These are phyloP conservation scores for Hartigia nigra DNA, from an alignment of 2,888 invertebrate genomes.

Conservation along the genomic window DNA sequence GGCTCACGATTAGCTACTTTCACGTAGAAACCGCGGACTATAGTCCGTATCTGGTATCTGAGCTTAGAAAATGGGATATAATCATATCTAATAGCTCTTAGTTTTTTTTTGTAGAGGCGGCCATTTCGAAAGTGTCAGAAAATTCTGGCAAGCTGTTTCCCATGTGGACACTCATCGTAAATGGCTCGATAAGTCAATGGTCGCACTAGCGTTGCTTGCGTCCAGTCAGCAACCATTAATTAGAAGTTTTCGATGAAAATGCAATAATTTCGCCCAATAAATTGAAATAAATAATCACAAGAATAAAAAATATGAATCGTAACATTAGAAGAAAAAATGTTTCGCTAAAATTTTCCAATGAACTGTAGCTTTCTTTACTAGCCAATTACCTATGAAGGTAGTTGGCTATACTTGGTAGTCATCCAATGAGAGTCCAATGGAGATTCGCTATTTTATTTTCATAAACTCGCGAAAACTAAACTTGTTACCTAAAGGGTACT, in stretches of 20 bases:
- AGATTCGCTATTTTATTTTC: conserved; percentile 8
- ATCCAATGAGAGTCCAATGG: not conserved
- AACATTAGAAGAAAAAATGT: not conserved
- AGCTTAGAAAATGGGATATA: not conserved
- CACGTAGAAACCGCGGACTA: not conserved
- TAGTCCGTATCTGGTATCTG: not conserved
- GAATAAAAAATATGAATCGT: not conserved
- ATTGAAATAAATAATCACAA: not conserved
- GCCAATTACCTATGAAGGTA: not conserved
- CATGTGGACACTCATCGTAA: not conserved
- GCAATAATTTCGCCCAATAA: not conserved
- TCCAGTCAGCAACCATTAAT: not conserved
- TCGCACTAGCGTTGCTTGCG: not conserved
- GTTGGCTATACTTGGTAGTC: not conserved
- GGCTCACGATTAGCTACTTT: not conserved
- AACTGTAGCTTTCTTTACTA: not conserved
- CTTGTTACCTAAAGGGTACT: conserved; percentile 21
- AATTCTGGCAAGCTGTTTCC: not conserved
- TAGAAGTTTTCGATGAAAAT: not conserved
- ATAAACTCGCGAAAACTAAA: conserved; percentile 16
- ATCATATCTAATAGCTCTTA: not conserved
- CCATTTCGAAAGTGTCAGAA: not conserved
- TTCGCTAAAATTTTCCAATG: not conserved
- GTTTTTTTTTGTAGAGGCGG: not conserved
- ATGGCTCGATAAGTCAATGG: not conserved